Percentiles rank a stretch among this genome's conserved stretches.
phyloP scores from a whole-genome alignment of 2,888 invertebrate genomes.

The Dolichomitus sp. region DNA sequence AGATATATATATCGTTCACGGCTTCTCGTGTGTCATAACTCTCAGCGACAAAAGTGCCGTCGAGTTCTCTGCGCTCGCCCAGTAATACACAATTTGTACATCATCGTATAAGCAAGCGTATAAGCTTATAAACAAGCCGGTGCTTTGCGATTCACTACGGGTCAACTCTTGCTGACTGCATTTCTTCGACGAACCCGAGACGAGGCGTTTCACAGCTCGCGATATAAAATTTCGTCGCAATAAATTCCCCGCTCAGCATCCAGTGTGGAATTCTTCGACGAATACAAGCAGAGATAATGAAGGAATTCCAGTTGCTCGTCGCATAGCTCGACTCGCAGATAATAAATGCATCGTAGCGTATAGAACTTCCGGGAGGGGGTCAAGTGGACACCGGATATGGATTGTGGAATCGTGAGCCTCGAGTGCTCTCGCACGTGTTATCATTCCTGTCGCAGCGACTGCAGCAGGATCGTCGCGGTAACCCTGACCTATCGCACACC shows the following conservation, averaged over 20 bases:
- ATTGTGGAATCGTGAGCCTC: slow-evolving; percentile 18
- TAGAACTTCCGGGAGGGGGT: slow-evolving; percentile 2
- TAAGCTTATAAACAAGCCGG: slow-evolving; percentile 3
- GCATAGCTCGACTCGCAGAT: background rate
- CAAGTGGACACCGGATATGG: slow-evolving; percentile 35
- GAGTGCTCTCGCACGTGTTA: slow-evolving; percentile 27
- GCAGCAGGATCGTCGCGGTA: slow-evolving; percentile 46
- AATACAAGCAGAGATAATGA: background rate
- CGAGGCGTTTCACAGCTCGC: background rate
- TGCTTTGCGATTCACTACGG: background rate
- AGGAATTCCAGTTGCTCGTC: slow-evolving; percentile 10
- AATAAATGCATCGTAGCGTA: slow-evolving; percentile 12
- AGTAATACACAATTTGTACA: slow-evolving; percentile 4
- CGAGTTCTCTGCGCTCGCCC: background rate
- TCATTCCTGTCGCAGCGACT: slow-evolving; percentile 21
- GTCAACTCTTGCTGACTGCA: background rate
- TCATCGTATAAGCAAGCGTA: background rate
- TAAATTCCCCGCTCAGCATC: slow-evolving; percentile 8
- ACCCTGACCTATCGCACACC: slow-evolving; percentile 60
- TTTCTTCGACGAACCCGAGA: slow-evolving; percentile 1
- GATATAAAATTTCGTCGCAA: slow-evolving; percentile 4
- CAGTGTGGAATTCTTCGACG: background rate
- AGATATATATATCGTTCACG: background rate
- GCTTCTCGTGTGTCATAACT: slow-evolving; percentile 35
- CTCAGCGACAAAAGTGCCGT: background rate